Conservation (phyloP, 2,797 vertebrate genomes). For the Mus caroli region DNA sequence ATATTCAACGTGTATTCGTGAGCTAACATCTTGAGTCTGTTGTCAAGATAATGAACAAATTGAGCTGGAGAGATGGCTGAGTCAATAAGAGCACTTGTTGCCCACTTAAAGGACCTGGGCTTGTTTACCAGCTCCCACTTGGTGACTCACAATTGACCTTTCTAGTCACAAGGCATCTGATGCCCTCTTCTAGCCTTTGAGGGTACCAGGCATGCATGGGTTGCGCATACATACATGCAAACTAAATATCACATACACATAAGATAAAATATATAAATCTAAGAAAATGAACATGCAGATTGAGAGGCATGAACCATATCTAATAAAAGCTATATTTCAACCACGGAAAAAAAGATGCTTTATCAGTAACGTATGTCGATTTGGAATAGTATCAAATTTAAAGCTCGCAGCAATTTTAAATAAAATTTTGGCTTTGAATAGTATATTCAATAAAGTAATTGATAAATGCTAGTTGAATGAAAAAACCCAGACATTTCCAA, state of each 20-base stretch:
- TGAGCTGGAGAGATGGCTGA: background rate
- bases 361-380: background rate
- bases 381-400: background rate
- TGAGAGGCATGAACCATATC: background rate
- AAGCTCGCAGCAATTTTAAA: background rate
- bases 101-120: background rate
- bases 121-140: background rate
- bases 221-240: background rate
- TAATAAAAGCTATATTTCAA: background rate
- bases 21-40: background rate
- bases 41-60: background rate
- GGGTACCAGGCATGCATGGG: background rate
- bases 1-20: conserved; percentile 27
- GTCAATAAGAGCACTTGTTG: background rate
- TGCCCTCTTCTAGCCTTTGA: background rate
- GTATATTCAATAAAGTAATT: background rate
- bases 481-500: background rate
- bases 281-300: background rate
- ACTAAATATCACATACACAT: background rate
- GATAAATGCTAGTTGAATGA: background rate
- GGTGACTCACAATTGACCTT: too few species aligned
- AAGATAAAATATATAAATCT: background rate
- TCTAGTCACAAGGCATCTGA: background rate
- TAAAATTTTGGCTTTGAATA: background rate
- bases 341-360: background rate